Evolutionary conservation across 2,797 vertebrate genomes (phyloP).

Genomic region (Melanotaenia trifasciata): DNA sequence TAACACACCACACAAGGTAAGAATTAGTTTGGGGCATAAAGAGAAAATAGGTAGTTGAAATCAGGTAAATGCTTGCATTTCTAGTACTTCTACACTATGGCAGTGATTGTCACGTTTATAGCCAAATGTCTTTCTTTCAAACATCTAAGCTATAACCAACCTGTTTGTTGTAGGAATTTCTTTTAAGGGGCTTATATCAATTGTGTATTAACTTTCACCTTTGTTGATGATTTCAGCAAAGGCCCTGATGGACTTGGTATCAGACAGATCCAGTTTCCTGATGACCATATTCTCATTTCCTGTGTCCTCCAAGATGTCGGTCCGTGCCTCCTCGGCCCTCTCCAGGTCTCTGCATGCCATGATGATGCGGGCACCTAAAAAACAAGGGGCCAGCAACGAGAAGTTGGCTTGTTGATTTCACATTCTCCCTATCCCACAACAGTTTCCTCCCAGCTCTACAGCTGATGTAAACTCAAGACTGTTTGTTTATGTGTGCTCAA

Average conservation of each 20-base stretch:
- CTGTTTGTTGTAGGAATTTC: neutral
- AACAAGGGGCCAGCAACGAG: neutral
- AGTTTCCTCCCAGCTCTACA: neutral
- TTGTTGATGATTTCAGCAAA: conserved; percentile 89
- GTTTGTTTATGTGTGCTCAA: neutral
- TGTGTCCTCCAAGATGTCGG: conserved; percentile 86
- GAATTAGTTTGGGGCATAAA: neutral
- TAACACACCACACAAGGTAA: neutral
- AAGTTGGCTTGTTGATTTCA: neutral
- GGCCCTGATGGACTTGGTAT: conserved; percentile 88
- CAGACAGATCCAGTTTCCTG: conserved; percentile 90
- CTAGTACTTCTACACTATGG: neutral
- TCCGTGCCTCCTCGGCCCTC: conserved; percentile 88
- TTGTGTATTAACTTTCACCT: conserved; percentile 71
- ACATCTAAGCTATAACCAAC: neutral
- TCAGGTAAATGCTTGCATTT: neutral
- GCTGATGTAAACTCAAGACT: neutral
- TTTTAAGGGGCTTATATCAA: neutral
- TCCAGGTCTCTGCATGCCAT: conserved; percentile 90
- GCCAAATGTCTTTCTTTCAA: neutral
- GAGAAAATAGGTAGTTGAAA: neutral
- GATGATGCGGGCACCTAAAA: conserved; percentile 90
- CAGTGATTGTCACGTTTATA: neutral
- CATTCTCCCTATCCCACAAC: neutral
- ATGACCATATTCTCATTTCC: conserved; percentile 88